Evolutionary conservation across 2,888 invertebrate species (phyloP).

Genomic region (Gisinianus flammeolus): DNA sequence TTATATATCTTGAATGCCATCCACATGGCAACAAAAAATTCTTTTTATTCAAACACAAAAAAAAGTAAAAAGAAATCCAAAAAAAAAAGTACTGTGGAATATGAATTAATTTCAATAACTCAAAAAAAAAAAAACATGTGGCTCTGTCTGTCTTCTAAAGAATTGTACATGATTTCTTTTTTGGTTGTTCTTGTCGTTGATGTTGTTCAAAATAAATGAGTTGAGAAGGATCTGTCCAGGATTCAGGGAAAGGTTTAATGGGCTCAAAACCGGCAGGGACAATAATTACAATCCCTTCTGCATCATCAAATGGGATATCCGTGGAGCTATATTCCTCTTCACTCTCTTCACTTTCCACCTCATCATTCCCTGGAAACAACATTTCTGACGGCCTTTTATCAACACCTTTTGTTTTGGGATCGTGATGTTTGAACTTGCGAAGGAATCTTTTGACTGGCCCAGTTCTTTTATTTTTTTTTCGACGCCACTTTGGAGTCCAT

Average conservation of each 20-base stretch:
- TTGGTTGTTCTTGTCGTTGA: neutral
- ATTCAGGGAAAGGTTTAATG: neutral
- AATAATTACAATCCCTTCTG: neutral
- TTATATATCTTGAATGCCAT: too few species aligned
- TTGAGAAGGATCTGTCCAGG: neutral
- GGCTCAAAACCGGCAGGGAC: neutral
- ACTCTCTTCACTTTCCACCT: neutral
- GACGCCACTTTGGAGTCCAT: neutral
- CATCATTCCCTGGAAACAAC: neutral
- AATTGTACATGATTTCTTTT: neutral
- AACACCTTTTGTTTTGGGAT: neutral
- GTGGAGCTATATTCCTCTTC: neutral
- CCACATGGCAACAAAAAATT: too few species aligned
- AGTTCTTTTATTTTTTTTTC: neutral
- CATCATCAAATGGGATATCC: conserved; percentile 3
- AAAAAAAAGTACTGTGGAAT: neutral
- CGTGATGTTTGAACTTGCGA: neutral
- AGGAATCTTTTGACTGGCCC: neutral
- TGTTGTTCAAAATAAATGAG: neutral
- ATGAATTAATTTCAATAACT: neutral
- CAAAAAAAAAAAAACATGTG: neutral
- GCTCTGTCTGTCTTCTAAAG: neutral
- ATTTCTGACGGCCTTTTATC: neutral
- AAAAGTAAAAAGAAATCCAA: neutral
- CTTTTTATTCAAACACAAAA: neutral